Base-by-base conservation (phyloP, 2,888 invertebrate genomes). In the Lasioglossum marginatum region DNA sequence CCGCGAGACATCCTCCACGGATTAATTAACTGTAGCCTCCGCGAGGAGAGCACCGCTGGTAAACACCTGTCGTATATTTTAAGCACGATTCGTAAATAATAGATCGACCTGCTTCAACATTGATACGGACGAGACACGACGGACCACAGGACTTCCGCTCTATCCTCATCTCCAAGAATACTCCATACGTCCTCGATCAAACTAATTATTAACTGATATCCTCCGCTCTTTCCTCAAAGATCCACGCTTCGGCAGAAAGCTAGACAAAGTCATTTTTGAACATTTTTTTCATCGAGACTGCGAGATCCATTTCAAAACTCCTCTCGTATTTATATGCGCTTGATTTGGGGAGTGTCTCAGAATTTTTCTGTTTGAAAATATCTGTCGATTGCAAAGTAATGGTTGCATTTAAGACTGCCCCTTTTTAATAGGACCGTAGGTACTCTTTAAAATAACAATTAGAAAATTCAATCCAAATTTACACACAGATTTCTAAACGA, bases 21-120 rank as follows among this genome's bases (percentile, higher is more conserved):
- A 94, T 93, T 94, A 93, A 93, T 93, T 93, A 92, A 91, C 86
- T 83, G 76, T 80, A 80, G 81, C 77, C 82, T 43, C 48, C 72
- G 52, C 76, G 75, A 73, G 82, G 73, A 80, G 76, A 76, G 81
- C 85, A 71, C 73, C 72, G 73, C 77, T 45, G 70, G 81, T 80
- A 85, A 88, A 87, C 85, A 87, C 87, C 87, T 87, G 87, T 87
- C 87, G 77, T 77, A 77, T 86, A 72, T 83, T 83, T 87, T 83
- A 81, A 86, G 86, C 87, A 87, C 83, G 86, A 86, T 57, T 81
- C 79, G 83, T 77, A 81, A 83, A 87, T 86, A 86, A 87, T 66
- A 63, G 73, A 78, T 80, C 52, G 66, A 37, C 70, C 31, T 75
- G 72, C 60, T 48, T 63, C 75, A 48, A 76, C 70, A 68, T 80